Evolutionary conservation across 2,888 invertebrate species (phyloP).

Genomic region (Anorthoa munda): DNA sequence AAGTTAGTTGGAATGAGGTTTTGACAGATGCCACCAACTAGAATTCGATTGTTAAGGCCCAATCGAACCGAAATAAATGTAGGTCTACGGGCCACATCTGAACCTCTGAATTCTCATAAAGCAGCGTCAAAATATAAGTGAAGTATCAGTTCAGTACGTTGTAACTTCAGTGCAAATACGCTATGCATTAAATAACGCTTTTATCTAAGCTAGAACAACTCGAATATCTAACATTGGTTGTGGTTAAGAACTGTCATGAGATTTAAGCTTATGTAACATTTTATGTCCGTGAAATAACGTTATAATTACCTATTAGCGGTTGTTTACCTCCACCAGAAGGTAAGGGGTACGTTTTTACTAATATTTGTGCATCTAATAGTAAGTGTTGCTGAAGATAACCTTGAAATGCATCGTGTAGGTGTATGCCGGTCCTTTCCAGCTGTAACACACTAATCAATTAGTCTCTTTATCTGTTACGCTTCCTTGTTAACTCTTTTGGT

Average conservation of each 20-base stretch:
- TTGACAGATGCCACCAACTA: slow-evolving; percentile 78
- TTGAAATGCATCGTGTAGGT: slow-evolving; percentile 76
- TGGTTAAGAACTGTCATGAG: slow-evolving; percentile 83
- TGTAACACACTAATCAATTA: slow-evolving; percentile 58
- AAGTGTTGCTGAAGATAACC: slow-evolving; percentile 74
- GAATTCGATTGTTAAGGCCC: slow-evolving; percentile 73
- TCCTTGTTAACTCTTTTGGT: slow-evolving; percentile 44
- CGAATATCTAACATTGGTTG: slow-evolving; percentile 74
- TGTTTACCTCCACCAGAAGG: slow-evolving; percentile 85
- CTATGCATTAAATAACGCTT: slow-evolving; percentile 85
- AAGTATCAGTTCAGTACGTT: slow-evolving; percentile 83
- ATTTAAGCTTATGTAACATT: slow-evolving; percentile 88
- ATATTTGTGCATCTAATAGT: slow-evolving; percentile 57
- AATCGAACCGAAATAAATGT: slow-evolving; percentile 85
- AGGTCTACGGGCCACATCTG: slow-evolving; percentile 84
- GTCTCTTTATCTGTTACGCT: slow-evolving; percentile 44
- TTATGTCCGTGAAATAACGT: slow-evolving; percentile 83
- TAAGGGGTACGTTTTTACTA: slow-evolving; percentile 80
- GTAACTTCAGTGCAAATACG: slow-evolving; percentile 74
- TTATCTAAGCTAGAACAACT: slow-evolving; percentile 72
- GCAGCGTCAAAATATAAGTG: slow-evolving; percentile 85
- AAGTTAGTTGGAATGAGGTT: slow-evolving; percentile 48
- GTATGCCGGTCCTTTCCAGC: slow-evolving; percentile 68
- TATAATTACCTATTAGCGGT: slow-evolving; percentile 79
- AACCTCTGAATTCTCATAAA: slow-evolving; percentile 74